Evolutionary conservation across 2,888 invertebrate species (phyloP).

Genomic region (Leptopterna dolabrata): DNA sequence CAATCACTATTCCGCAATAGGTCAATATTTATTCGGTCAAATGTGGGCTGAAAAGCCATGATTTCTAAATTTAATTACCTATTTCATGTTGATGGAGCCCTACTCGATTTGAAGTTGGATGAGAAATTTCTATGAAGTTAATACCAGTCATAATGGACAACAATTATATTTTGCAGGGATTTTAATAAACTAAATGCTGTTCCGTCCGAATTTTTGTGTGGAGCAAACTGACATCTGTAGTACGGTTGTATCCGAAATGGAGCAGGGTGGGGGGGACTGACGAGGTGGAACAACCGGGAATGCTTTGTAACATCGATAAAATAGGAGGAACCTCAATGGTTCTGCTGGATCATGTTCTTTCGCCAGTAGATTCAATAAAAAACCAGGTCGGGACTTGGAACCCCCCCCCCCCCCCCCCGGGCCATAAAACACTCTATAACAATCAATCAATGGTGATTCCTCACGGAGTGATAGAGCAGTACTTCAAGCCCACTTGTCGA

Average conservation of each 20-base stretch:
- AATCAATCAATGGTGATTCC: slow-evolving; percentile 14
- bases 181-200: too few relatives aligned
- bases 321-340: background rate
- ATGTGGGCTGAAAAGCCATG: too few relatives aligned
- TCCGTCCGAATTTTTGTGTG: too few relatives aligned
- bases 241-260: background rate
- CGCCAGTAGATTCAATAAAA: slow-evolving; percentile 12
- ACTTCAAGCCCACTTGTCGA: background rate
- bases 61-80: too few relatives aligned
- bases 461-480: background rate
- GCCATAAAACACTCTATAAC: slow-evolving; percentile 17
- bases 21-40: too few relatives aligned
- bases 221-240: background rate
- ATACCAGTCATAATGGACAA: too few relatives aligned
- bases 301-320: background rate
- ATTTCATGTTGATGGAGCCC: too few relatives aligned
- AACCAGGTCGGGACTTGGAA: background rate
- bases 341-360: slow-evolving; percentile 10
- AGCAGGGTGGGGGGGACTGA: background rate
- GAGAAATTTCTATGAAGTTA: too few relatives aligned
- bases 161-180: too few relatives aligned
- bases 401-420: background rate
- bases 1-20: too few relatives aligned
- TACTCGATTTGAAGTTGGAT: too few relatives aligned
- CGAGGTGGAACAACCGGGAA: slow-evolving; percentile 8